Base-by-base conservation (phyloP, 1,140 invertebrate genomes). In the Scaptomyza montana region DNA sequence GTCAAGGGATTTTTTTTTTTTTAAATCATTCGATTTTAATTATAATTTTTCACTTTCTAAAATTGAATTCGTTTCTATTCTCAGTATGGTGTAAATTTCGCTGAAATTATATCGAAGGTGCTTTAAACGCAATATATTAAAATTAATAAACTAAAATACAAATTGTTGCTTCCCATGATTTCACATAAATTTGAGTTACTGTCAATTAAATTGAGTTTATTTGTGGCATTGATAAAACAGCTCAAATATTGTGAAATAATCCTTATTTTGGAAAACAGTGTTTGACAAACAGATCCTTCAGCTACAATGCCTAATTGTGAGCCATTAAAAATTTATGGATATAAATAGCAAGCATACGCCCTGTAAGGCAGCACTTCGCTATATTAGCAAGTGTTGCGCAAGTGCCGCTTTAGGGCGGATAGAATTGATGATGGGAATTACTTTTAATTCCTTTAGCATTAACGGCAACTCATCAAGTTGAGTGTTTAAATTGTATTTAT, bases 401-500 rank as follows among this genome's bases (percentile, higher is more conserved):
- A 51, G 12, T n/a, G 13, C 30, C 39, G 36, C 50, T 43, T 54
- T 46, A 36, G 50, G 49, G 51, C 46, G 33, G 69, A 39, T 59
- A 7, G 71, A 86, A 86, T 86, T 87, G 82, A 87, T 86, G 82
- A 75, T 49, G 57, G 57, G 66, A 80, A 81, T 87, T 87, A 81
- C 63, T 86, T 86, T 86, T 86, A 87, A 86, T 86, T 86, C 67
- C 54, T 86, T 80, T 74, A 73, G 61, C 82, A 70, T 81, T 81
- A 87, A 81, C 82, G 77, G 82, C 81, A 87, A 87, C 81, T 81
- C 81, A 86, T 86, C 81, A 87, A 86, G 82, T 72, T 87, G 67
- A 87, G 82, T 87, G 78, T 87, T 87, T 78, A 86, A 85, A 81
- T 86, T 85, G 75, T 60, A 75, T 78, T 85, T 81, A 80, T 87